Evolutionary conservation across 2,113 vertebrate genomes (phyloP).

Genomic region (Cairina moschata): DNA sequence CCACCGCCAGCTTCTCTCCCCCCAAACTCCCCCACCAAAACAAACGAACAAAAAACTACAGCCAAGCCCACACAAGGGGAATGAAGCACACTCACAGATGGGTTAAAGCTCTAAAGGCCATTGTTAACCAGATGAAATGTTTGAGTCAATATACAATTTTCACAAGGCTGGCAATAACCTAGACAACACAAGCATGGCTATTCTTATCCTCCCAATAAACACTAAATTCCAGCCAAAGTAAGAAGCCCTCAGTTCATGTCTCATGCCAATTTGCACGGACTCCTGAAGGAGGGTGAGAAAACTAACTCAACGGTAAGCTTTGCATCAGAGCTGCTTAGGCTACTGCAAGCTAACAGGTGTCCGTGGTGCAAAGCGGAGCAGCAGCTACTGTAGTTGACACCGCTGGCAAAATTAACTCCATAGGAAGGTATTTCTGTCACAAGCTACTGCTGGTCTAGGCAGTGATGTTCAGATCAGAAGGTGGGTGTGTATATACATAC

Average conservation of each 20-base stretch:
- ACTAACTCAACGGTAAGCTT: neutral
- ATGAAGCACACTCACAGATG: neutral
- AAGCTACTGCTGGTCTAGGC: neutral
- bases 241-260: neutral
- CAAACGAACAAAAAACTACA: neutral
- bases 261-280: neutral
- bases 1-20: too few relatives aligned
- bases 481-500: neutral
- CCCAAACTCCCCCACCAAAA: too few relatives aligned
- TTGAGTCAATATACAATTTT: neutral
- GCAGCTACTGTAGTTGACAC: neutral
- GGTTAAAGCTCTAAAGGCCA: neutral
- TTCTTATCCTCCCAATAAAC: fast-evolving
- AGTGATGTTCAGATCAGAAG: neutral
- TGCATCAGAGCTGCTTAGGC: neutral
- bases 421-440: fast-evolving
- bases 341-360: neutral
- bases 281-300: neutral
- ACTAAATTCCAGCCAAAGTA: neutral
- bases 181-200: neutral
- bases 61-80: neutral
- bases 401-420: neutral
- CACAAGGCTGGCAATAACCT: neutral
- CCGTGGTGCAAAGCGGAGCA: neutral
- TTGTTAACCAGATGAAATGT: neutral